phyloP scores from a whole-genome alignment of 1,140 invertebrate species.

The Trialeurodes vaporariorum region DNA sequence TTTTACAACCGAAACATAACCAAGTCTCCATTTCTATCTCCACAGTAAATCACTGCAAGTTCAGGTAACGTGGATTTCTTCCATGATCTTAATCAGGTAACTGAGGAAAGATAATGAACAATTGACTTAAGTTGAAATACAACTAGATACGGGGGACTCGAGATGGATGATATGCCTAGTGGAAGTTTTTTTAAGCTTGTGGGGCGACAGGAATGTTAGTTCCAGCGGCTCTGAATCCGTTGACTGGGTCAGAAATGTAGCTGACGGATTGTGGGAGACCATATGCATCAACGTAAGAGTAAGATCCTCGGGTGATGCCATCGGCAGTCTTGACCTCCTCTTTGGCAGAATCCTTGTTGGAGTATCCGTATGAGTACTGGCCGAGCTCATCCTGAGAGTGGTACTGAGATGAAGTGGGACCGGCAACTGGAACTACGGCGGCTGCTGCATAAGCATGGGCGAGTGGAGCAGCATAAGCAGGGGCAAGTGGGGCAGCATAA shows the following conservation, averaged over 20 bases:
- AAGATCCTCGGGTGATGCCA: conserved; percentile 51
- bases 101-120: no score
- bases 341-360: conserved; percentile 36
- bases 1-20: no score
- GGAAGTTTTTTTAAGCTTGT: conserved; percentile 1
- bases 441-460: background rate
- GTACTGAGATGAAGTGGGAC: conserved; percentile 5
- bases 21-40: no score
- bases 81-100: no score
- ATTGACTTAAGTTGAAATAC: no score
- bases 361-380: conserved; percentile 42
- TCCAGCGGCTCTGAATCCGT: conserved; percentile 50
- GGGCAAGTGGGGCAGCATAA: background rate
- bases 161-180: no score
- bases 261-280: conserved; percentile 50
- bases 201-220: conserved; percentile 43
- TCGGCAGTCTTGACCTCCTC: conserved; percentile 41
- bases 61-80: no score
- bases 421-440: background rate
- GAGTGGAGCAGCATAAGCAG: background rate
- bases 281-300: conserved; percentile 56
- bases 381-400: conserved; percentile 37
- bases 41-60: no score
- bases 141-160: no score
- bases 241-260: conserved; percentile 49